Evolutionary conservation across 2,888 invertebrate species (phyloP), one percentile per base, ranked within the genome.

Genomic region (Orthosia gracilis): DNA sequence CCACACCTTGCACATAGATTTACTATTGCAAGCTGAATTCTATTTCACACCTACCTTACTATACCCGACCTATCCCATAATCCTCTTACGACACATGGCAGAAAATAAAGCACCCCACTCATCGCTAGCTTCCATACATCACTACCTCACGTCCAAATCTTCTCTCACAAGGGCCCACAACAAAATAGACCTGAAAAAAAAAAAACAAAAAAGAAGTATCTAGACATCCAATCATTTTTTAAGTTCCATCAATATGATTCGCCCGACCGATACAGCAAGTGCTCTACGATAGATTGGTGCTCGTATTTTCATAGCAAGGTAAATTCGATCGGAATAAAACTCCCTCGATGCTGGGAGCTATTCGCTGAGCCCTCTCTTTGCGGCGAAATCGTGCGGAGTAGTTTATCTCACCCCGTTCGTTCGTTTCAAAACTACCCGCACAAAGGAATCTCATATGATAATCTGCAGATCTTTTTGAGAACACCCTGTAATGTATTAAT

Each of bases 361-460:
- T 84, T 88, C 88, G 90, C 87, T 95, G 96, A 96, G 95, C 95
- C 92, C 93, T 96, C 96, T 96, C 95, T 96, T 95, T 96, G 93
- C 92, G 85, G 92, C 90, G 92, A 94, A 95, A 94, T 94, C 94
- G 95, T 90, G 93, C 91, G 92, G 92, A 94, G 92, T 93, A 94
- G 94, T 95, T 94, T 95, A 95, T 95, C 95, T 94, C 93, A 89
- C 92, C 92, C 93, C 87, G 88, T 90, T 89, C 88, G 86, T 86
- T 89, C 88, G 86, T 86, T 91, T 90, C 90, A 91, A 89, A 91
- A 87, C 88, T 84, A 81, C 84, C 85, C 85, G 85, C 87, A 94
- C 93, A 94, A 94, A 94, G 89, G 91, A 91, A 92, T 93, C 94
- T 91, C 90, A 89, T 92, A 92, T 92, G 93, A 94, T 95, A 93